These are phyloP conservation scores for Hemicordylus capensis DNA, from an alignment of 2,113 vertebrate genomes.

Conservation along the genomic window DNA sequence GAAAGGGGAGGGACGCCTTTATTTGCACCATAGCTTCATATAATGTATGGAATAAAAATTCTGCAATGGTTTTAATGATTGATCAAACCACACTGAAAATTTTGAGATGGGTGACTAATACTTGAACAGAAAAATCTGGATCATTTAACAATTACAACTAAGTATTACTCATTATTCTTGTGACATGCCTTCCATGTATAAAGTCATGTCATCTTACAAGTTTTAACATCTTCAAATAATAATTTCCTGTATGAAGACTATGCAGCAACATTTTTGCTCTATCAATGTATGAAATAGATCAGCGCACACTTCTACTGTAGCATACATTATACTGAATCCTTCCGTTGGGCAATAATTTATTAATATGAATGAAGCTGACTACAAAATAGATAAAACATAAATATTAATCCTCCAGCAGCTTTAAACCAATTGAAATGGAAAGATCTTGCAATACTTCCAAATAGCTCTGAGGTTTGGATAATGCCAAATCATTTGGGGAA, in stretches of 20 bases:
- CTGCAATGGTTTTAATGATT: background rate
- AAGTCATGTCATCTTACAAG: background rate
- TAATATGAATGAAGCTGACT: background rate
- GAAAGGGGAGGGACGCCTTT: background rate
- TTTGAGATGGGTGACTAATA: background rate
- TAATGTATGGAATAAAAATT: background rate
- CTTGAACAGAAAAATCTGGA: background rate
- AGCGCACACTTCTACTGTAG: background rate
- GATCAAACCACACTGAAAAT: background rate
- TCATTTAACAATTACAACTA: background rate
- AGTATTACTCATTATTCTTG: background rate
- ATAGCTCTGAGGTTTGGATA: background rate
- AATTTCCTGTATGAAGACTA: background rate
- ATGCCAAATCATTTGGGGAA: too few species aligned
- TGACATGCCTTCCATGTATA: background rate
- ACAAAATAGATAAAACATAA: background rate
- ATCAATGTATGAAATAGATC: background rate
- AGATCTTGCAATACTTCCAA: background rate
- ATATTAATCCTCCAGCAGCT: background rate
- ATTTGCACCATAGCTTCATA: background rate
- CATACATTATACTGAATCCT: background rate
- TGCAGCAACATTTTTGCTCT: background rate
- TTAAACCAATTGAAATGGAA: background rate
- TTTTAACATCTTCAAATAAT: background rate
- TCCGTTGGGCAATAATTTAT: background rate